These are phyloP conservation scores for Corythornis vintsioides DNA, from an alignment of 2,113 vertebrate species.

Conservation along the genomic window DNA sequence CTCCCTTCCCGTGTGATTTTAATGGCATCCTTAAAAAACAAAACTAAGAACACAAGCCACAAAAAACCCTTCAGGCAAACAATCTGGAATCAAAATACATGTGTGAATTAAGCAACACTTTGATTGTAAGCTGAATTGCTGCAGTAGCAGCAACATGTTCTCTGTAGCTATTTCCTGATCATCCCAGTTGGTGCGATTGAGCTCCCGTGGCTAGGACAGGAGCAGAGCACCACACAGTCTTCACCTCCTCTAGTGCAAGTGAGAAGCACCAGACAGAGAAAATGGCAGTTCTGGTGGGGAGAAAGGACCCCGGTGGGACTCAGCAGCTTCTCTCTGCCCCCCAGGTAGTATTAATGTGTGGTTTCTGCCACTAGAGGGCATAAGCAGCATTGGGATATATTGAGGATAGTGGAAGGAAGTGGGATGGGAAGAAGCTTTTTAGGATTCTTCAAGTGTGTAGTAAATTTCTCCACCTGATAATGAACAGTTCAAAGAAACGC, in stretches of 20 bases:
- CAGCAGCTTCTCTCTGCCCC: background rate
- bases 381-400: conserved; percentile 14
- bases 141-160: background rate
- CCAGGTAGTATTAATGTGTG: background rate
- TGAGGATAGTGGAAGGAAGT: background rate
- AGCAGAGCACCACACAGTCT: background rate
- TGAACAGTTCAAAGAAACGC: background rate
- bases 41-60: background rate
- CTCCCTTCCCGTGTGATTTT: background rate
- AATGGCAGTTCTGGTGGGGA: rapidly evolving
- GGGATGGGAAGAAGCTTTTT: background rate
- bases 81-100: background rate
- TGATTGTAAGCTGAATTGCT: background rate
- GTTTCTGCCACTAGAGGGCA: conserved; percentile 63
- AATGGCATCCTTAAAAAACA: background rate
- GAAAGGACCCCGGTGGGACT: background rate
- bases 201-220: background rate
- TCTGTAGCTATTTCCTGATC: background rate
- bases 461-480: background rate
- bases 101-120: background rate
- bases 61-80: background rate
- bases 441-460: background rate
- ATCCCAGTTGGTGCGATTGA: background rate
- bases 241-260: background rate
- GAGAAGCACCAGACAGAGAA: background rate